Base-by-base conservation (phyloP, 2,113 vertebrate genomes). In the Sander vitreus region DNA sequence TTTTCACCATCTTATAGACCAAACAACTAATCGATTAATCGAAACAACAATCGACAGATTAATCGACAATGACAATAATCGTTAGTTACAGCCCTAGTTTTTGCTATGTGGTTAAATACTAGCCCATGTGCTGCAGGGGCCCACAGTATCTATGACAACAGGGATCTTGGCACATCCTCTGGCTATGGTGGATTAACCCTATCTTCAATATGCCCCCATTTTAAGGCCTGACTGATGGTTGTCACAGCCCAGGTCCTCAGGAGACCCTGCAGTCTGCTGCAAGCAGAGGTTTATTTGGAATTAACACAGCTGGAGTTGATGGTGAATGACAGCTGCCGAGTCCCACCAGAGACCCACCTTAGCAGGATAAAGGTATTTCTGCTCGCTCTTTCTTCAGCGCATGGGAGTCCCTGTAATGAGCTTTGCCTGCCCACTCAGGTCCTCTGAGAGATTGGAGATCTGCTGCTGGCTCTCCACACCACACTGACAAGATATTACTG, bases 311-410 rank as follows among this genome's bases (percentile, higher is more conserved):
- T 81, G 83, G 81, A 90, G 79, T 83, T 89, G 90, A 92, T 89
- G 90, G 85, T 88, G 82, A 93, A 83, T 92, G 91, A 91, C 93
- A 94, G 91, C 88, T 90, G 89, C 88, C 21, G 71, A 83, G 66
- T 85, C 85, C 82, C 93, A 81, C 60, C 68, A 74, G 93, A 88
- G 90, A 91, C 62, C 84, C 81, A 81, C 80, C 86, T 91, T 68
- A 92, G 86, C 78, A 18, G 76, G 84, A 64, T 85, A 58, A 89
- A 91, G 83, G 90, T 89, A 91, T 92, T 86, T 82, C 77, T 62
- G 78, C 60, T 39, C 13, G 53, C 81, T 68, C 69, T 80, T 73
- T 48, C 76, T 78, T 73, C 63, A 64, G 65, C 47, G 6, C 21
- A 51, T 85, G 81, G 75, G 81, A 88, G 63, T 81, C 71, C 33